Evolutionary conservation across 2,113 vertebrate genomes (phyloP), one percentile per base, ranked within the genome.

Genomic region (Orycteropus afer): DNA sequence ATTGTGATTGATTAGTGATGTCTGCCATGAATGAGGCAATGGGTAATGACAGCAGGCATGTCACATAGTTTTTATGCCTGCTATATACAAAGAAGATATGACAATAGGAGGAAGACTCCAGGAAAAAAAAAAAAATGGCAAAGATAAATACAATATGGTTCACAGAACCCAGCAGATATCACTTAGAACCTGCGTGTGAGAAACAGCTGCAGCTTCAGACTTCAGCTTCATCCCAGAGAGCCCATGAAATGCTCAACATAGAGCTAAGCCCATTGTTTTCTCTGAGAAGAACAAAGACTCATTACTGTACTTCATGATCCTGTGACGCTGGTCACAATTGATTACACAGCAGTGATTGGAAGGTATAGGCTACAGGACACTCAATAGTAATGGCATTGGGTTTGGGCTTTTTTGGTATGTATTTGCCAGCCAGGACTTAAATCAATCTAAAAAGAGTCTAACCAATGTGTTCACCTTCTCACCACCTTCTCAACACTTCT

Each of bases 1-100:
- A 27, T 7, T 67, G 71, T 10, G 37, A 87, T 80, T 5, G 5
- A 92, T 81, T 80, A 90, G 81, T 90, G 77, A 95, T 94, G 86
- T 96, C 95, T 95, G 89, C 59, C 59, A 11, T 0, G 27, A 85
- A 34, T 22, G 67, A 81, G 40, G 87, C 88, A n/a, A 45, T 10
- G 51, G 47, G 15, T 59, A 27, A 34, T 13, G 17, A 42, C 13
- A 42, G 32, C 0, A 53, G 4, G 12, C 45, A 14, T 27, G 59
- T n/a, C 23, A 23, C 1, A 0, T 13, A 18, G 5, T 57, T 71
- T 45, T 59, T 45, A 69, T 20, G 37, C 29, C 73, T 88, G 23
- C 34, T 51, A 27, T 22, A 53, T 25, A 57, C 20, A 23, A 78
- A 78, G 69, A 47, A 25, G 59, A n/a, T 15, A 42, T 2, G 11